Conservation (phyloP, 2,888 invertebrate species). For the Campopleginae sp. region DNA sequence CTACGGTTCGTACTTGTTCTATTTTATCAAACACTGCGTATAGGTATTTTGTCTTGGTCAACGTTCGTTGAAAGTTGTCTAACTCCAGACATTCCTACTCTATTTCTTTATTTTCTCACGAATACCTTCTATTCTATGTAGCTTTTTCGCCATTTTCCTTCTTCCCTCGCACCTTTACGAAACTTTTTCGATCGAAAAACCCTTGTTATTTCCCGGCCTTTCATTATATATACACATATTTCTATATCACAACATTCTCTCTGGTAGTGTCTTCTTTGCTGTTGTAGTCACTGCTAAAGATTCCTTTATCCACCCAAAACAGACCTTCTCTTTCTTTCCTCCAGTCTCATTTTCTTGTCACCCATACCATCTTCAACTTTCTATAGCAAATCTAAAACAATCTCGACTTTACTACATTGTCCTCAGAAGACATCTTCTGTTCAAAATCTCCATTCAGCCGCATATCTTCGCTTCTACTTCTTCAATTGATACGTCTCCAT, state of each 20-base stretch:
- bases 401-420: neutral
- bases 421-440: slow-evolving; percentile 4
- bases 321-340: slow-evolving; percentile 12
- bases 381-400: slow-evolving; percentile 8
- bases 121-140: slow-evolving; percentile 38
- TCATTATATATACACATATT: slow-evolving; percentile 23
- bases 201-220: slow-evolving; percentile 44
- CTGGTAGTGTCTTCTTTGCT: slow-evolving; percentile 32
- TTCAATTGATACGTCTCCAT: slow-evolving; percentile 10
- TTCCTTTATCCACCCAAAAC: slow-evolving; percentile 42
- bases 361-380: slow-evolving; percentile 28
- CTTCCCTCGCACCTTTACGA: slow-evolving; percentile 5
- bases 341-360: slow-evolving; percentile 36
- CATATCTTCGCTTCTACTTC: neutral
- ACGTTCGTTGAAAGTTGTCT: slow-evolving; percentile 13
- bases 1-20: slow-evolving; percentile 18
- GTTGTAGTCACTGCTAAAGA: slow-evolving; percentile 48
- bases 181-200: slow-evolving; percentile 31
- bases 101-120: slow-evolving; percentile 31
- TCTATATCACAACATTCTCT: slow-evolving; percentile 33
- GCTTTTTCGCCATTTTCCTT: slow-evolving; percentile 19
- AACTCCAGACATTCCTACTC: slow-evolving; percentile 39
- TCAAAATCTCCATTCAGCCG: neutral
- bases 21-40: slow-evolving; percentile 44
- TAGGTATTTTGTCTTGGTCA: slow-evolving; percentile 29